Evolutionary conservation across 2,797 vertebrate genomes (phyloP), one percentile per base, ranked within the genome.

Genomic region (Delichon dasypus): DNA sequence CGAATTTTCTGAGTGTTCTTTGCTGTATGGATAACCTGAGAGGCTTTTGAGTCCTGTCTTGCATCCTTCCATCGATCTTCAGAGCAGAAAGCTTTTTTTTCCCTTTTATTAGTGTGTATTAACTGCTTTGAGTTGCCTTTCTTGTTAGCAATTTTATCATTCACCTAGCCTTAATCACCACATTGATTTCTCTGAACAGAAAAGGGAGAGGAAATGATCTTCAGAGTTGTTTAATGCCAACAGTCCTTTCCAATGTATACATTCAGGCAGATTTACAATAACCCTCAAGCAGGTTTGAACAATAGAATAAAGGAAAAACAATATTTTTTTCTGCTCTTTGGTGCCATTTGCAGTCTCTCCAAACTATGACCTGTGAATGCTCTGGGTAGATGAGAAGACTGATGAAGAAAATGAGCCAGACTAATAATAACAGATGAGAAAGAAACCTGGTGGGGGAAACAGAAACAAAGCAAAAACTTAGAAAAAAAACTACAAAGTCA

Each of bases 41-140:
- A 72, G 29, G 17, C 11, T 68, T 83, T 53, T 62, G 44, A 86
- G 62, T 54, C 21, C 30, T 34, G 40, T 70, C 53, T 16, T 83
- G 32, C 40, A 68, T 61, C 11, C 38, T 51, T 83, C 40, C 50
- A 54, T 13, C 58, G 45, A 72, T 65, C 62, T 72, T 64, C 53
- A 51, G 51, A 70, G 25, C 47, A 88, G 48, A 89, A 90, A 65
- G 17, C 9, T 53, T 42, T 34, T 58, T 34, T 58, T 25, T 13
- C 11, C 5, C 32, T 60, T 55, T 50, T 62, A 51, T 27, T 65
- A 38, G 5, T 57, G 20, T 70, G 6, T 67, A 38, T 82, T 85
- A 75, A 78, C n/a, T 79, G 44, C 57, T 94, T 92, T 93, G 84
- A 60, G 40, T 72, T 85, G 34, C 64, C 40, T 66, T 93, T 96